Base-by-base conservation (phyloP, 2,113 vertebrate genomes). In the Eulacestoma nigropectus region DNA sequence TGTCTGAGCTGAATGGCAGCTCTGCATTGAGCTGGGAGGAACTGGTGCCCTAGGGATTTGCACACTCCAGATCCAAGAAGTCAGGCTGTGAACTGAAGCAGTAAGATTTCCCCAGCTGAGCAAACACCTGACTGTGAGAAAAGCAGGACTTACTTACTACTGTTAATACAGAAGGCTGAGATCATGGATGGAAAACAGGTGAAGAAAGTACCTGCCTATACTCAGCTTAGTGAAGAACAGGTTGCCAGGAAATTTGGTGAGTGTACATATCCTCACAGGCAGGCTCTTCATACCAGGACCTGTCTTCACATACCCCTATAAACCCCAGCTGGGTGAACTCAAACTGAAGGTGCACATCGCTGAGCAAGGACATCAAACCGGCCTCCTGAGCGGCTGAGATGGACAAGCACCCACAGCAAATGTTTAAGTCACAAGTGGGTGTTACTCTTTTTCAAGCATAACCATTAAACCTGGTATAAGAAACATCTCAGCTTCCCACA, bases 321-420 rank as follows among this genome's bases (percentile, higher is more conserved):
- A 84, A 62, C 9, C 60, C 39, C 68, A 65, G 55, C 21, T 3
- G 22, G 23, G 17, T 27, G 33, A 72, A 33, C 8, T 39, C 73
- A 62, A 37, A 27, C 67, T 3, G 16, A 39, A 70, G n/a, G 41
- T 4, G 22, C 59, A 44, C 37, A 5, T 16, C 0, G 1, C 39
- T 11, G 53, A 79, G 68, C 0, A 0, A 74, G 42, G 55, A 41
- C 7, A 13, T 33, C 56, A 91, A 70, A 65, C 14, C 35, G 42
- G 33, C n/a, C 55, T 16, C 26, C 52, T 0, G 0, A 41, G 30
- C 46, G 19, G 42, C 35, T 37, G 10, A 4, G 39, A 72, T 1
- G 1, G 60, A 81, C 35, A 44, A 69, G 32, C 22, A 84, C 12
- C 19, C 76, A 63, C 16, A 37, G 77, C 41, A 50, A 35, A 56